Percentiles rank a stretch among this genome's conserved stretches.
phyloP scores from a whole-genome alignment of 1,140 invertebrate genomes.

The Linepithema humile region DNA sequence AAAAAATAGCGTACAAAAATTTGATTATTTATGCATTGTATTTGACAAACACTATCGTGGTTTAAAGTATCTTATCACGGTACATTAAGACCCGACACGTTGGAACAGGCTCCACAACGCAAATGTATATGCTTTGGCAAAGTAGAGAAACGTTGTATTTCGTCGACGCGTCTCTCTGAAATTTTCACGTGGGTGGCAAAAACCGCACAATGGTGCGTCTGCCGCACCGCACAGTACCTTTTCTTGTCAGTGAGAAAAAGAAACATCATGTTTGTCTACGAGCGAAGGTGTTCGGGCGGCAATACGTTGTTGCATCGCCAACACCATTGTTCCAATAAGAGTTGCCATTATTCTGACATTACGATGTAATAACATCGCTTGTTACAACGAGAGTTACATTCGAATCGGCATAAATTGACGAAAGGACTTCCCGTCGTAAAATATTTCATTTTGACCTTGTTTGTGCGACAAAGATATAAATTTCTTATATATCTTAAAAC shows the following conservation, averaged over 20 bases:
- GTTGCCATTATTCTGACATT: slow-evolving; percentile 67
- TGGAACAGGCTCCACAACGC: slow-evolving; percentile 6
- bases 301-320: slow-evolving; percentile 55
- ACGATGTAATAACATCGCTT: slow-evolving; percentile 71
- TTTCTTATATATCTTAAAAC: not conserved
- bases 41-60: not conserved
- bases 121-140: slow-evolving; percentile 8
- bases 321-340: slow-evolving; percentile 72
- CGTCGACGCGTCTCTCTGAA: slow-evolving; percentile 33
- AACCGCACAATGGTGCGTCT: slow-evolving; percentile 64
- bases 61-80: not conserved
- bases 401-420: slow-evolving; percentile 39
- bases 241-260: slow-evolving; percentile 53
- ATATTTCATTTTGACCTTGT: not conserved
- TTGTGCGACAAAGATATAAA: not conserved
- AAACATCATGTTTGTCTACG: slow-evolving; percentile 64
- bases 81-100: not conserved
- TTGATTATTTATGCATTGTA: not conserved
- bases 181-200: slow-evolving; percentile 62
- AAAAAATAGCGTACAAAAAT: not conserved
- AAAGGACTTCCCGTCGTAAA: not conserved
- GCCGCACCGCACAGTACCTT: slow-evolving; percentile 43
- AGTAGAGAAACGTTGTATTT: slow-evolving; percentile 26
- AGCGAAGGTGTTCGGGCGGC: slow-evolving; percentile 51
- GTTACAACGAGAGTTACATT: slow-evolving; percentile 73